Base-by-base conservation (phyloP, 2,888 invertebrate species). In the Drosophila gaucha region DNA sequence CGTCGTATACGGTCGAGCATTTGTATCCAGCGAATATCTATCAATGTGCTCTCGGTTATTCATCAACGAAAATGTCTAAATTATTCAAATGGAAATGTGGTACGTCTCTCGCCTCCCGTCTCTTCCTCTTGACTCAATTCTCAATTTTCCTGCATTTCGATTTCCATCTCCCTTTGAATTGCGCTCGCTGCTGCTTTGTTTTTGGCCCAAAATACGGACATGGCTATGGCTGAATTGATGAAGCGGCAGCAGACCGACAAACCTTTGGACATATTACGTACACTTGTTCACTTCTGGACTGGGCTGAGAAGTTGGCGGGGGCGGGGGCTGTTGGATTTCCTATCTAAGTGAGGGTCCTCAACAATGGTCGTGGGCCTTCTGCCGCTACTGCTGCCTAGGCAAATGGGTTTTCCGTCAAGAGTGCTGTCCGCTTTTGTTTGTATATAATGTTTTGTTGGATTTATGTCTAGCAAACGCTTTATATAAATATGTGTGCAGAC, bases 61-160 rank as follows among this genome's bases (percentile, higher is more conserved):
- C 89, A 88, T 88, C 87, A 88, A 86, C 88, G 84, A 78, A 85
- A 84, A 89, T 80, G 86, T 88, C 87, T 86, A 88, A 88, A 88
- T 88, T 88, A 88, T 88, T 88, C 88, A 88, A 88, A 88, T 89
- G 82, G 79, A 89, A 86, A 80, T 80, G 89, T 73, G 71, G 84
- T 84, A 72, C 78, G 80, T 83, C n/a, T n/a, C n/a, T 74, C n/a
- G 20, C 46, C 10, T 3, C 28, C 28, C 26, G 44, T 44, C 28
- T 30, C 28, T 30, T 18, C 26, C 58, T 43, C 49, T 58, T 57
- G 58, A 50, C 55, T 43, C 43, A 28, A 38, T 59, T 30, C 59
- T 44, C 44, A 55, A 44, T 35, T 41, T 38, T 38, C 26, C 14
- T 33, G 43, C 38, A 49, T 14, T 38, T 50, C 46, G 44, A 30